These are phyloP conservation scores for Drosophila mimica DNA, from an alignment of 2,888 invertebrate species.

Conservation along the genomic window DNA sequence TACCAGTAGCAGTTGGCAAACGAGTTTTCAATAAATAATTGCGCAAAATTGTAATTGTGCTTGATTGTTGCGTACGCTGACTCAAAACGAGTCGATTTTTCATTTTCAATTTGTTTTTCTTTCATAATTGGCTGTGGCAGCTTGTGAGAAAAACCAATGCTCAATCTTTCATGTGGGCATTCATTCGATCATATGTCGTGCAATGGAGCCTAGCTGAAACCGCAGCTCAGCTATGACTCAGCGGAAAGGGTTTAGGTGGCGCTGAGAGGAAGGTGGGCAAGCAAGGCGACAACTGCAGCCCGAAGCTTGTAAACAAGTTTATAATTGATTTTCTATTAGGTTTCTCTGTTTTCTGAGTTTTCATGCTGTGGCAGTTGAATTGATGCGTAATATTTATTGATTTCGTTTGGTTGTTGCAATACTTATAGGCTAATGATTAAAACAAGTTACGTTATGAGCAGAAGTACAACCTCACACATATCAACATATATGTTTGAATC, in stretches of 20 bases:
- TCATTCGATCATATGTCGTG: slow-evolving; percentile 43
- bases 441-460: background rate
- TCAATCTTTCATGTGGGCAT: slow-evolving; percentile 37
- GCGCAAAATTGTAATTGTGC: slow-evolving; percentile 67
- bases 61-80: slow-evolving; percentile 72
- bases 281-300: background rate
- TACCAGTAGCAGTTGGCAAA: slow-evolving; percentile 45
- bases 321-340: slow-evolving; percentile 27
- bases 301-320: slow-evolving; percentile 20
- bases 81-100: slow-evolving; percentile 36
- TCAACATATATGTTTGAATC: background rate
- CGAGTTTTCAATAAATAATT: slow-evolving; percentile 75
- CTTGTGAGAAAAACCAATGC: slow-evolving; percentile 57
- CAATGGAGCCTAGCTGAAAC: slow-evolving; percentile 10
- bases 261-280: background rate
- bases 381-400: slow-evolving; percentile 3
- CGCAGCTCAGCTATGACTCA: slow-evolving; percentile 36
- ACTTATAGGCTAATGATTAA: background rate
- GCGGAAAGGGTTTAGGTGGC: slow-evolving; percentile 39
- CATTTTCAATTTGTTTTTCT: slow-evolving; percentile 19
- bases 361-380: background rate
- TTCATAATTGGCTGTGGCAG: slow-evolving; percentile 53
- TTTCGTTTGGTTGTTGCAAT: slow-evolving; percentile 6
- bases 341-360: slow-evolving; percentile 10
- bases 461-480: background rate